Base-by-base conservation (phyloP, 2,888 invertebrate species). In the Eledone cirrhosa region DNA sequence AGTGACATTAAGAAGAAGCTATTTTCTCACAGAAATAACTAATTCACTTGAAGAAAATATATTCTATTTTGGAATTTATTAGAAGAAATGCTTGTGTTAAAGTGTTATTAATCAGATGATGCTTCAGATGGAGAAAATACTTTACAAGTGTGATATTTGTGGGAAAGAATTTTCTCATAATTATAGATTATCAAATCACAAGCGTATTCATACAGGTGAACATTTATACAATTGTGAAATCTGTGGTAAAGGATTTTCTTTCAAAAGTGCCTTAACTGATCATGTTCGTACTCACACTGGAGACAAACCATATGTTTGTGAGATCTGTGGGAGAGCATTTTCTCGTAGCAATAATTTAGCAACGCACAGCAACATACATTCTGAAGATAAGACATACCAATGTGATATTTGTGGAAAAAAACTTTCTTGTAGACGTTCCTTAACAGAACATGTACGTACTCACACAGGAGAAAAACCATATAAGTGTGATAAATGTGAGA, bases 251-350 rank as follows among this genome's bases (percentile, higher is more conserved):
- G 47, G 48, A 76, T 76, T 76, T 76, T 48, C 29, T 22, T 29
- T 22, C 11, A 48, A 14, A 11, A 47, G 76, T 27, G 47, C 76
- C 27, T 24, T 76, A 47, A 47, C 41, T 47, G 24, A 22, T 48
- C 76, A 76, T 48, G 47, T 48, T 19, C 24, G 76, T 41, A 48
- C 24, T 48, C 76, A 76, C 47, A 76, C 76, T 29, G 76, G 76
- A 48, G 76, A 76, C 24, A 76, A 33, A 24, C 76, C 76, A 48
- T 76, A 47, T 29, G 29, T 29, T 16, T 76, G 76, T 48, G 16
- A 48, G 5, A 16, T 48, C 27, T 76, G 76, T 76, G 76, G 48
- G 14, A 22, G 48, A 27, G 24, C 76, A 24, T 76, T 76, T 76
- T 76, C 48, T 24, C 41, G 76, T 47, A n/a, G 27, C 29, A 47